Evolutionary conservation across 1,140 invertebrate genomes (phyloP), one percentile per base, ranked within the genome.

Genomic region (Drosophila yakuba): DNA sequence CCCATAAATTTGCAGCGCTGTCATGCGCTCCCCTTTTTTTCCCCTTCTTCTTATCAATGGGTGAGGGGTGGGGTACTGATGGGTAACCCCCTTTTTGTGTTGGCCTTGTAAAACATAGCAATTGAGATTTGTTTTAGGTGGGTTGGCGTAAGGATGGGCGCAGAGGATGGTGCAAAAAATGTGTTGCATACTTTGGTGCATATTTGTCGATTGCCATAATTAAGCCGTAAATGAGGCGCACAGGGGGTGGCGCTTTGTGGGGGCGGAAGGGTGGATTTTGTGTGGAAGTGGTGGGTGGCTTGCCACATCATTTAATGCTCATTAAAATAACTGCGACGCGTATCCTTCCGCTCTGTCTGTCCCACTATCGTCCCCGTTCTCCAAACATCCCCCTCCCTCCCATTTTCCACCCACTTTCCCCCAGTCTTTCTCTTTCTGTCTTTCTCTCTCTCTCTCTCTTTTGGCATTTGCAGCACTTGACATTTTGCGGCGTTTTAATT

Each of bases 271-370:
- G n/a, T 0, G 8, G 20, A 20, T 20, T 20, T 20, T 20, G 20
- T 20, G 25, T 2, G 25, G 32, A 6, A 12, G 38, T 12, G 11
- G 12, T 14, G n/a, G 52, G 17, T 23, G 78, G 79, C 75, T 82
- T 86, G 83, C 83, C 83, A 88, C 83, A 86, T 86, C 83, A 86
- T 88, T 86, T 88, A 88, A 82, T 82, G 83, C 83, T 86, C 83
- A 86, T 86, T 86, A 88, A 86, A 86, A 86, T 82, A 86, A 88
- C 85, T 76, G 82, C 83, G 63, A 72, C 52, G 59, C 64, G 72
- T 80, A 69, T 80, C 72, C 73, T 79, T 68, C 55, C 74, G 59
- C 74, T 78, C 74, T 63, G 66, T 61, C 75, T 73, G 59, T 57
- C 41, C 38, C 68, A 62, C 48, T 55, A 61, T 58, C 74, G 50